A percentile compares a stretch with the other conserved stretches of the same genome.
Evolutionary conservation across 2,797 vertebrate genomes (phyloP).

Genomic region (Eleutherodactylus coqui): DNA sequence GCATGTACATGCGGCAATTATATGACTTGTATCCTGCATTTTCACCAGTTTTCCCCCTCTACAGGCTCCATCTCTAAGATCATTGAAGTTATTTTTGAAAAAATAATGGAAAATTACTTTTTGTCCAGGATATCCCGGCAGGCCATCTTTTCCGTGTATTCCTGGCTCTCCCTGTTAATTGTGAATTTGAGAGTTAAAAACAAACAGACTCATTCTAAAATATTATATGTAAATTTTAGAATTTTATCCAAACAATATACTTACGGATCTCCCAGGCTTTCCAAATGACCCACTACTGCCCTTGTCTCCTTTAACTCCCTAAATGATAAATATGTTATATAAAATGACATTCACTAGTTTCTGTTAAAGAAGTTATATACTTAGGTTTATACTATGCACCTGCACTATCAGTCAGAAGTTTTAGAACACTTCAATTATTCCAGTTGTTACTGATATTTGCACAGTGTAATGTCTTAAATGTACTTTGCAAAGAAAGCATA

Average conservation of each 20-base stretch:
- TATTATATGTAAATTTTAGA: constrained; percentile 1
- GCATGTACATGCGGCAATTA: too few relatives aligned
- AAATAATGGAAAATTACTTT: constrained; percentile 79
- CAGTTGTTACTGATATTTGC: too few relatives aligned
- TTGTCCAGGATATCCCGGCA: constrained; percentile 83
- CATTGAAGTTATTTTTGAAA: too few relatives aligned
- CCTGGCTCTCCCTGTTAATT: constrained; percentile 85
- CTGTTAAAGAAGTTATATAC: background rate
- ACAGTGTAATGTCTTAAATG: too few relatives aligned
- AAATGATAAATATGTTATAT: constrained; percentile 63
- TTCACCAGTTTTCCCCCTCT: too few relatives aligned
- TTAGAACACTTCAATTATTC: too few relatives aligned
- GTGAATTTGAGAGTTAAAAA: constrained; percentile 44
- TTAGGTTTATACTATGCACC: too few relatives aligned
- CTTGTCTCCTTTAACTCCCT: constrained; percentile 89
- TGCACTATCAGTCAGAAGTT: too few relatives aligned
- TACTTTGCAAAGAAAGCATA: too few relatives aligned
- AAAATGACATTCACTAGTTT: background rate
- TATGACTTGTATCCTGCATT: too few relatives aligned
- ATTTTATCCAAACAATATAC: constrained; percentile 67
- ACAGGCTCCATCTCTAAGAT: too few relatives aligned
- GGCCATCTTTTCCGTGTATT: constrained; percentile 86
- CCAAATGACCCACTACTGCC: constrained; percentile 85
- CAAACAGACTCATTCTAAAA: background rate
- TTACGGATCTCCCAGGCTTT: constrained; percentile 84